Conservation (phyloP, 2,888 invertebrate species). For the Teinopalpus imperialis region DNA sequence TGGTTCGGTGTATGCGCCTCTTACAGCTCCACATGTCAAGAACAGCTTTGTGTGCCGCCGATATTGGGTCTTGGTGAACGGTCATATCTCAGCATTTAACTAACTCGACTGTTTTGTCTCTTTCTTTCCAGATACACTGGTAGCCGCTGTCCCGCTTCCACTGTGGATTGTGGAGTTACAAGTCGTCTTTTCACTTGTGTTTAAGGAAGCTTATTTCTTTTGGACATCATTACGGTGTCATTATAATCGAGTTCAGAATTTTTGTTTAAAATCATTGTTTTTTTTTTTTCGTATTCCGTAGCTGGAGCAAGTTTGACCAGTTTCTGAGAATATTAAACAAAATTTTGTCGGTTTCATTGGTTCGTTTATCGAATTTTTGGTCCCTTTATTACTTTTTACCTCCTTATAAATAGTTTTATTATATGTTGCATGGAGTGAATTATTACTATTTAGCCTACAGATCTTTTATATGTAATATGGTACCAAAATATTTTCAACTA, state of each 20-base stretch:
- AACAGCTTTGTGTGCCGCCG: constrained; percentile 61
- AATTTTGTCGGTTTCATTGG: background rate
- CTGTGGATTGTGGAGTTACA: constrained; percentile 27
- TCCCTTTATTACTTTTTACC: background rate
- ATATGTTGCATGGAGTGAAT: background rate
- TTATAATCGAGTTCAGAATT: background rate
- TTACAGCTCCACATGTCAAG: constrained; percentile 55
- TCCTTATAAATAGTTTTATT: too few relatives aligned
- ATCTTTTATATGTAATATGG: too few relatives aligned
- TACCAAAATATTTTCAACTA: too few relatives aligned
- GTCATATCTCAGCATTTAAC: constrained; percentile 49
- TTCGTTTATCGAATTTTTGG: background rate
- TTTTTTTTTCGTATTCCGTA: background rate
- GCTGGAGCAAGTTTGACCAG: background rate
- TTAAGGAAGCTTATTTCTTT: constrained; percentile 6
- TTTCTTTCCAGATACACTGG: constrained; percentile 71
- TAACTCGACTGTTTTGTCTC: constrained; percentile 69
- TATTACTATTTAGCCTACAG: background rate
- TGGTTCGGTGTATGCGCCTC: constrained; percentile 47
- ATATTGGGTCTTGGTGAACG: constrained; percentile 57
- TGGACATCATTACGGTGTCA: constrained; percentile 4
- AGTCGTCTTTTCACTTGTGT: constrained; percentile 4
- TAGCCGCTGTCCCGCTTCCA: constrained; percentile 47
- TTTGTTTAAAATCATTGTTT: background rate
- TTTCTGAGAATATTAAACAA: too few relatives aligned